Conservation (phyloP, 2,888 invertebrate species). For the Scaptomyza reducta region DNA sequence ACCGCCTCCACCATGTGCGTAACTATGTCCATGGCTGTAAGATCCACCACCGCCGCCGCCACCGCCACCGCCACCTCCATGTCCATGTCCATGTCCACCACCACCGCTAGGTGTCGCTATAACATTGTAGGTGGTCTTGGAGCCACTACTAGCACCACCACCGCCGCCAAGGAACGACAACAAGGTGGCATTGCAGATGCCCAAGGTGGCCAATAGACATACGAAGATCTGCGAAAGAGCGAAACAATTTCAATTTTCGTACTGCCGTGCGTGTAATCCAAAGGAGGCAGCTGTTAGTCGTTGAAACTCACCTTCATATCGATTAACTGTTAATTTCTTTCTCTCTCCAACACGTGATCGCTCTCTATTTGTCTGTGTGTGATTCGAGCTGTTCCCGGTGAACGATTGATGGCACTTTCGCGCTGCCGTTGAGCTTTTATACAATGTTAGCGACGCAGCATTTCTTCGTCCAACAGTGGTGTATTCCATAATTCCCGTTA, state of each 20-base stretch:
- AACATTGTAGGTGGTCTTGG: constrained; percentile 64
- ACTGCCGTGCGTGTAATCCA: constrained; percentile 20
- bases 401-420: constrained; percentile 73
- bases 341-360: constrained; percentile 13
- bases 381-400: constrained; percentile 54
- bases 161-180: constrained; percentile 70
- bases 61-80: constrained; percentile 8
- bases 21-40: constrained; percentile 38
- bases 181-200: constrained; percentile 72
- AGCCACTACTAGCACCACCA: constrained; percentile 30
- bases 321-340: constrained; percentile 22
- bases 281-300: constrained; percentile 5
- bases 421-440: constrained; percentile 69
- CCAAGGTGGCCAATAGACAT: constrained; percentile 70
- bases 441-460: constrained; percentile 37
- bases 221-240: constrained; percentile 65
- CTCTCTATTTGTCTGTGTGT: background rate
- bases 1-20: constrained; percentile 43
- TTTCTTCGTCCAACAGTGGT: background rate
- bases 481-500: constrained; percentile 58
- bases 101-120: constrained; percentile 61
- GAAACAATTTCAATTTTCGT: background rate
- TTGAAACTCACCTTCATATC: constrained; percentile 69
- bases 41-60: constrained; percentile 38
- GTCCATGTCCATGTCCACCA: constrained; percentile 14